These are phyloP conservation scores for Dryas iulia DNA, from an alignment of 1,140 invertebrate species.

Conservation along the genomic window DNA sequence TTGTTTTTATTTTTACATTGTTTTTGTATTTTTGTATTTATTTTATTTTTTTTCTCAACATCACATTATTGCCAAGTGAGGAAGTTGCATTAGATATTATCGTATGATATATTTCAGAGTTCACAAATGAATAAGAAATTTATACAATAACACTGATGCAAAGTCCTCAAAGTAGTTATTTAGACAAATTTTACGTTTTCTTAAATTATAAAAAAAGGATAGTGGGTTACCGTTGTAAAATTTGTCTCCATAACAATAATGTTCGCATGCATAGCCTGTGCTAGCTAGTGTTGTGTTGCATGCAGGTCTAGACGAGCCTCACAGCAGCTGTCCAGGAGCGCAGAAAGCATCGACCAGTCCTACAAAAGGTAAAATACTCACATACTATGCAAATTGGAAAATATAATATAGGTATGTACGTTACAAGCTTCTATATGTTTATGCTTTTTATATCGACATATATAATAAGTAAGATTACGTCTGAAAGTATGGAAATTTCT, in stretches of 20 bases:
- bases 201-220: neutral
- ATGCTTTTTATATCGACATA: neutral
- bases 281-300: constrained; percentile 74
- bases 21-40: neutral
- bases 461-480: neutral
- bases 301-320: constrained; percentile 89
- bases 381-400: neutral
- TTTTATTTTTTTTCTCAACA: neutral
- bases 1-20: neutral
- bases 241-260: constrained; percentile 25
- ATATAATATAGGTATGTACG: neutral
- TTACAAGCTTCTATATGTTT: neutral
- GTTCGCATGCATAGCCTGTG: constrained; percentile 67
- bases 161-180: neutral
- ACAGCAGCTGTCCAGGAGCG: constrained; percentile 86
- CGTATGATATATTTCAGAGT: neutral
- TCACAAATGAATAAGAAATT: neutral
- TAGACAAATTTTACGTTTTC: neutral
- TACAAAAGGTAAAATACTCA: constrained; percentile 60
- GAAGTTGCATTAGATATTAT: neutral
- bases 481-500: neutral
- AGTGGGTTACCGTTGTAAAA: neutral
- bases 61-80: neutral
- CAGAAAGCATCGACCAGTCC: constrained; percentile 81
- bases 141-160: neutral